Evolutionary conservation across 2,797 vertebrate genomes (phyloP).

Genomic region (Sternotherus odoratus): DNA sequence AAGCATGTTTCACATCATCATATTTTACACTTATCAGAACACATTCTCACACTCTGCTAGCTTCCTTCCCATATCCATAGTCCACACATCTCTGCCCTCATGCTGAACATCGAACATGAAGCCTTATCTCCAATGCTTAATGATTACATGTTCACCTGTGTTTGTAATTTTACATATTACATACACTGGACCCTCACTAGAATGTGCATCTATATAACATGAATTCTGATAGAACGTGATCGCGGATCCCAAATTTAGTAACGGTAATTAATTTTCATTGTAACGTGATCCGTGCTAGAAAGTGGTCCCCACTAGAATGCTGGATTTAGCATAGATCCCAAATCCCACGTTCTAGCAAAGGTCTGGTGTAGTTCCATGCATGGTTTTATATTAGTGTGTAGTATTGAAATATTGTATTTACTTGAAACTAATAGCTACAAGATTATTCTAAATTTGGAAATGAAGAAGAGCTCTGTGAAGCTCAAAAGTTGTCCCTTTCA

Average conservation of each 20-base stretch:
- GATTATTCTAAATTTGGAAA: not conserved
- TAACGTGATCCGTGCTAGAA: too few relatives aligned
- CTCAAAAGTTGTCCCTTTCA: not conserved
- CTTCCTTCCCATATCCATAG: not conserved
- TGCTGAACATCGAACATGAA: not conserved
- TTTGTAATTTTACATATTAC: not conserved
- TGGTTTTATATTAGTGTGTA: not conserved
- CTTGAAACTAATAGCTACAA: not conserved
- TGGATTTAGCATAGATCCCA: too few relatives aligned
- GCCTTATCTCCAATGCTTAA: not conserved
- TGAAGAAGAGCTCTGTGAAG: not conserved
- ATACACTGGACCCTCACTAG: too few relatives aligned
- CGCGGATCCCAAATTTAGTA: too few relatives aligned
- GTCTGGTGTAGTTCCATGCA: not conserved
- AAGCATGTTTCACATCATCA: not conserved
- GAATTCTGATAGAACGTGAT: too few relatives aligned
- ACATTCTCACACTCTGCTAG: conserved; percentile 4
- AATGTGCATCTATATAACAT: too few relatives aligned
- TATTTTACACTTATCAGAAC: conserved; percentile 35
- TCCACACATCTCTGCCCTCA: rapidly evolving
- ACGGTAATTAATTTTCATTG: too few relatives aligned
- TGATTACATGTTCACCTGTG: not conserved
- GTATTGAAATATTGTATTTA: not conserved
- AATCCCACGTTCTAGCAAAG: too few relatives aligned
- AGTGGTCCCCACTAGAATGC: too few relatives aligned